Evolutionary conservation across 2,888 invertebrate genomes (phyloP).

Genomic region (Panzeria rudis): DNA sequence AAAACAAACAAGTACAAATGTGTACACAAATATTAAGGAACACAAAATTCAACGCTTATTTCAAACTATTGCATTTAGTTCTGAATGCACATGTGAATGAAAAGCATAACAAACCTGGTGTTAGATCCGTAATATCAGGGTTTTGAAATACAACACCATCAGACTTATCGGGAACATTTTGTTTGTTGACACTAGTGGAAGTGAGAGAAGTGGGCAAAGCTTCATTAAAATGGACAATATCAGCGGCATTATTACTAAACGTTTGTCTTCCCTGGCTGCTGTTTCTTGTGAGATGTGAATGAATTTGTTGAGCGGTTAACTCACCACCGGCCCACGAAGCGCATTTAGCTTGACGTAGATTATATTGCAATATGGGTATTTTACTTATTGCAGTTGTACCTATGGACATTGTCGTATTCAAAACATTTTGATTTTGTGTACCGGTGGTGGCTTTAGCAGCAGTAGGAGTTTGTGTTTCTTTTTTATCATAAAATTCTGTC

Average conservation of each 20-base stretch:
- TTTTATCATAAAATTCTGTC: conserved; percentile 39
- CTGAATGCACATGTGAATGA: conserved; percentile 15
- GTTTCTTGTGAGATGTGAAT: conserved; percentile 42
- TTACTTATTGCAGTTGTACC: conserved; percentile 84
- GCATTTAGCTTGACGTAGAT: conserved; percentile 87
- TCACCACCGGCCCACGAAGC: conserved; percentile 88
- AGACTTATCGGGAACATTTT: conserved; percentile 72
- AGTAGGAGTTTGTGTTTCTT: conserved; percentile 12
- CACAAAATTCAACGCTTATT: conserved; percentile 2
- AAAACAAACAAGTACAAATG: not conserved
- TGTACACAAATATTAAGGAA: conserved; percentile 13
- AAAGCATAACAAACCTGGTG: conserved; percentile 84
- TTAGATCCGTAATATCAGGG: conserved; percentile 84
- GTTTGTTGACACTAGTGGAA: conserved; percentile 73
- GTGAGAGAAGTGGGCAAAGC: conserved; percentile 41
- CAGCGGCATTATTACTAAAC: conserved; percentile 57
- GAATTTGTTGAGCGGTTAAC: conserved; percentile 53
- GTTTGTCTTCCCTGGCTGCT: conserved; percentile 55
- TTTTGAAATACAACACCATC: conserved; percentile 78
- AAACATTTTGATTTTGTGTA: conserved; percentile 42
- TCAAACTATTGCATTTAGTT: not conserved
- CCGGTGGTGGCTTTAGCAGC: conserved; percentile 26
- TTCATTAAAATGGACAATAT: conserved; percentile 53
- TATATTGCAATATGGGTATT: conserved; percentile 86
- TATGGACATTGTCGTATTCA: conserved; percentile 16